Evolutionary conservation across 1,140 invertebrate species (phyloP), one percentile per base, ranked within the genome.

Genomic region (Hesperophylax magnus): DNA sequence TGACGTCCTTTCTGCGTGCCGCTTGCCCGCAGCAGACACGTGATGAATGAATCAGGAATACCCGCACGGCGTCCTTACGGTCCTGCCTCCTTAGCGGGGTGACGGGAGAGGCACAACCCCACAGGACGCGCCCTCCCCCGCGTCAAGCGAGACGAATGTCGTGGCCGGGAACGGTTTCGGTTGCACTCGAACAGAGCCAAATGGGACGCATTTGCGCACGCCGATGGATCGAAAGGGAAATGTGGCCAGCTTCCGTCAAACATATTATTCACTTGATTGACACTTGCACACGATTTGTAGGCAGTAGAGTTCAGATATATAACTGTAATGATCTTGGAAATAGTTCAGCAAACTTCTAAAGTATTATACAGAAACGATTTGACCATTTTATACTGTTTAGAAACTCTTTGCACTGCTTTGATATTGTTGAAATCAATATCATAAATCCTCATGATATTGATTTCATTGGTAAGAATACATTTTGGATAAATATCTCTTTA

Each of bases 11-110:
- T 61, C 58, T 61, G 18, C 58, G 58, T 61, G 58, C 58, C 58
- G 58, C 58, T 6, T 11, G 58, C 58, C 58, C 18, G 18, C 18
- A 61, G 58, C 58, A 8, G 58, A 61, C 58, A 61, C 18, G 58
- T 61, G 58, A 61, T 61, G 58, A 61, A 61, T 61, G 58, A 61
- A 61, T 61, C 58, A 61, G 58, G 58, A 61, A 61, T 24, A 24
- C 18, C n/a, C 58, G 58, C 39, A 47, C 39, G 39, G 39, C 18
- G 58, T 61, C 56, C 20, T 7, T 24, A 22, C 18, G 18, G 3
- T 60, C 56, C 56, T 60, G 18, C 18, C 56, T 61, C 58, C 58
- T 61, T 61, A 61, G 18, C 58, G 17, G 58, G 58, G 17, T 18
- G 56, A 58, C 58, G 58, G 58, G 18, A 20, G 58, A 14, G n/a